Evolutionary conservation across 2,888 invertebrate genomes (phyloP).

Genomic region (Baccha elongata): DNA sequence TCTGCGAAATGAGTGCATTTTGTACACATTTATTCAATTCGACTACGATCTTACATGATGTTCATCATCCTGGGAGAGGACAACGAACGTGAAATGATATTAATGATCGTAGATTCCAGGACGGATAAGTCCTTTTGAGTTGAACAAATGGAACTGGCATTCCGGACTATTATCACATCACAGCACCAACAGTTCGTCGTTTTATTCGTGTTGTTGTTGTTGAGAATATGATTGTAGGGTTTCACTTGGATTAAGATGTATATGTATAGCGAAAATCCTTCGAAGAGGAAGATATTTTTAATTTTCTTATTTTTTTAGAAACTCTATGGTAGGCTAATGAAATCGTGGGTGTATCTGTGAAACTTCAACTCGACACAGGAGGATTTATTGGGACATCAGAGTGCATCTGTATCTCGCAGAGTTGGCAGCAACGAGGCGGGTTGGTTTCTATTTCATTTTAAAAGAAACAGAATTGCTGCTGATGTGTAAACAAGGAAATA

Average conservation of each 20-base stretch:
- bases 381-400: conserved; percentile 59
- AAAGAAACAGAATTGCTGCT: conserved; percentile 17
- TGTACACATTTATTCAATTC: conserved; percentile 67
- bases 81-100: conserved; percentile 56
- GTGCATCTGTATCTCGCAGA: conserved; percentile 46
- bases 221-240: conserved; percentile 8
- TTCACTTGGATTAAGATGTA: neutral
- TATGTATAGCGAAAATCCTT: conserved; percentile 28
- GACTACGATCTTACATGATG: conserved; percentile 67
- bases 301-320: neutral
- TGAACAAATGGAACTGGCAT: conserved; percentile 59
- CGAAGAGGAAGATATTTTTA: neutral
- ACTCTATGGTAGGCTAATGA: conserved; percentile 48
- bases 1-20: conserved; percentile 69
- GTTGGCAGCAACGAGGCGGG: conserved; percentile 39
- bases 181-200: conserved; percentile 58
- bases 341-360: conserved; percentile 66
- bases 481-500: conserved; percentile 34
- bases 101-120: conserved; percentile 61
- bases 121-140: conserved; percentile 66
- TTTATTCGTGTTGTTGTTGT: conserved; percentile 21
- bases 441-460: neutral
- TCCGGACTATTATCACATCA: conserved; percentile 69
- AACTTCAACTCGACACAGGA: conserved; percentile 41
- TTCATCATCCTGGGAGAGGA: conserved; percentile 71